phyloP scores from a whole-genome alignment of 2,888 invertebrate genomes.

The Diachrysia chrysitis region DNA sequence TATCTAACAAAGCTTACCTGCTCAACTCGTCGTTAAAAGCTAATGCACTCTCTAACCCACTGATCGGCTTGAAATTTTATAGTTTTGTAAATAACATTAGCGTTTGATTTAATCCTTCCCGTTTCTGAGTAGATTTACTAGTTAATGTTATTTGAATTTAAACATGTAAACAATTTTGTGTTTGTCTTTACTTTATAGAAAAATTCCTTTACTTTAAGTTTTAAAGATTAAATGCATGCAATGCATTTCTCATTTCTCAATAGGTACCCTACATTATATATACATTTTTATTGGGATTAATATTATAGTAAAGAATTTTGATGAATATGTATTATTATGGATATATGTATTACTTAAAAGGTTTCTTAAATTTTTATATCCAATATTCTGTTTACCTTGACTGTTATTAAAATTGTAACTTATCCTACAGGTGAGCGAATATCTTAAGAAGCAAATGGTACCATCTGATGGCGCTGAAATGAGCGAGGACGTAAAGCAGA shows the following conservation, averaged over 20 bases:
- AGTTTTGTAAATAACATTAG: background rate
- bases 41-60: background rate
- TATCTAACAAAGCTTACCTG: background rate
- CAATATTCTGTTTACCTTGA: background rate
- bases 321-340: no score
- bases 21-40: background rate
- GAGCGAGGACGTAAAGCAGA: slow-evolving; percentile 94
- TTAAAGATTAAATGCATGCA: no score
- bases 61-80: slow-evolving; percentile 4
- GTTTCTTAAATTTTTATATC: background rate
- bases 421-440: slow-evolving; percentile 94
- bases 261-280: no score
- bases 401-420: slow-evolving; percentile 18
- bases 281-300: no score
- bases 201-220: no score
- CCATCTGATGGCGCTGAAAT: slow-evolving; percentile 93
- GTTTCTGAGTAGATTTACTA: background rate
- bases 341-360: no score
- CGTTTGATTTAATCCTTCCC: background rate
- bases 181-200: background rate
- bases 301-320: no score
- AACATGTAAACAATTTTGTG: background rate
- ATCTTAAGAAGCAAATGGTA: slow-evolving; percentile 97
- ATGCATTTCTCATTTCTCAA: background rate
- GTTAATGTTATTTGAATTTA: background rate